Conservation (phyloP, 2,113 vertebrate species). For the Ramphastos sulfuratus region DNA sequence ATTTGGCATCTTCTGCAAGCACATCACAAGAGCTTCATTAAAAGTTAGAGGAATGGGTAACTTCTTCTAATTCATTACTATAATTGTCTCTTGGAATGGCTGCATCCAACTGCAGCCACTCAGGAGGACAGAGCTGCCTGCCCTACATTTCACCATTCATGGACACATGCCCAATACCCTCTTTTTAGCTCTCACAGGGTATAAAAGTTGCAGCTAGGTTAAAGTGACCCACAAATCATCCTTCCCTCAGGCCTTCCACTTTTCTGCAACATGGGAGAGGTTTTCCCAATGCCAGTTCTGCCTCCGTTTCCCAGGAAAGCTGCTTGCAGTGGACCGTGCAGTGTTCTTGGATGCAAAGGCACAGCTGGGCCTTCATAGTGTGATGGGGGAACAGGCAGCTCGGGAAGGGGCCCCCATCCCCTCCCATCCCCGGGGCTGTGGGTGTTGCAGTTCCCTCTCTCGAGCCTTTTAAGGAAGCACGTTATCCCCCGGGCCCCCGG, state of each 20-base stretch:
- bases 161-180: fast-evolving
- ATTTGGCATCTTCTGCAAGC: neutral
- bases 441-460: neutral
- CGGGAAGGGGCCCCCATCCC: neutral
- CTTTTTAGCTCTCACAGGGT: fast-evolving
- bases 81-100: neutral
- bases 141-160: fast-evolving
- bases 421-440: neutral
- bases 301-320: neutral
- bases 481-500: neutral
- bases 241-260: neutral
- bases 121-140: neutral
- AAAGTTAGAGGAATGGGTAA: neutral
- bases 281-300: fast-evolving
- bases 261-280: neutral
- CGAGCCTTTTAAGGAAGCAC: conserved; percentile 67
- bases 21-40: neutral
- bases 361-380: fast-evolving
- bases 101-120: neutral
- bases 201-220: neutral
- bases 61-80: neutral
- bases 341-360: fast-evolving
- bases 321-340: fast-evolving
- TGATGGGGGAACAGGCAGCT: neutral
- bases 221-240: fast-evolving